Conservation (phyloP, 2,797 vertebrate species). For the Accipiter superciliosus region DNA sequence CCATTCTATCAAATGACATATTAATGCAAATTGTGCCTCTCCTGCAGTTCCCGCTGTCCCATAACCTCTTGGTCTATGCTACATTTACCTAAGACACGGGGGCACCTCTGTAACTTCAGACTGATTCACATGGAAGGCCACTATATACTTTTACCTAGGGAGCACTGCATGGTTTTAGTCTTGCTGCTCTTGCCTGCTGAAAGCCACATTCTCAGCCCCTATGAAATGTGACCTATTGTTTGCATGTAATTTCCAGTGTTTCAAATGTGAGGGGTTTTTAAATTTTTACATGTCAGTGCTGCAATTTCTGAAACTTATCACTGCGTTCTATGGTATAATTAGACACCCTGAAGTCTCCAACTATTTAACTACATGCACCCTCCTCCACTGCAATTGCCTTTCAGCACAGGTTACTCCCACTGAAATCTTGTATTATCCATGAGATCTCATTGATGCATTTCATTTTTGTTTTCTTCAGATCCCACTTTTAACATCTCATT, state of each 20-base stretch:
- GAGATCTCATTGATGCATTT: not conserved
- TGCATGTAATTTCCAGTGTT: not conserved
- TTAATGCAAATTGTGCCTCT: not conserved
- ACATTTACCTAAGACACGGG: rapidly evolving
- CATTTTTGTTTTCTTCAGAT: not conserved
- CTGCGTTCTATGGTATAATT: not conserved
- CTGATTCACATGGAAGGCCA: not conserved
- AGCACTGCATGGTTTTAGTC: not conserved
- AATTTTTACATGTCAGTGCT: not conserved
- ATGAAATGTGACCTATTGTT: not conserved
- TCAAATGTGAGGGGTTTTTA: not conserved
- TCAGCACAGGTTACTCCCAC: not conserved
- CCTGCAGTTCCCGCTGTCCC: not conserved
- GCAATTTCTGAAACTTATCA: not conserved
- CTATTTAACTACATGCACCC: not conserved
- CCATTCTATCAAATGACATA: not conserved
- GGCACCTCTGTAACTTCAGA: not conserved
- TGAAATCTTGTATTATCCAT: not conserved
- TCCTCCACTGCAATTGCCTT: not conserved
- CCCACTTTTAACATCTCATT: not conserved
- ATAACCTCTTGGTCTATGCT: not conserved
- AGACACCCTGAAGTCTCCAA: not conserved
- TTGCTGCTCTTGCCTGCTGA: not conserved
- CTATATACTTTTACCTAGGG: not conserved
- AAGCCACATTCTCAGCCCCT: not conserved